Conservation (phyloP, 1,140 invertebrate genomes). For the Microplitis mediator region DNA sequence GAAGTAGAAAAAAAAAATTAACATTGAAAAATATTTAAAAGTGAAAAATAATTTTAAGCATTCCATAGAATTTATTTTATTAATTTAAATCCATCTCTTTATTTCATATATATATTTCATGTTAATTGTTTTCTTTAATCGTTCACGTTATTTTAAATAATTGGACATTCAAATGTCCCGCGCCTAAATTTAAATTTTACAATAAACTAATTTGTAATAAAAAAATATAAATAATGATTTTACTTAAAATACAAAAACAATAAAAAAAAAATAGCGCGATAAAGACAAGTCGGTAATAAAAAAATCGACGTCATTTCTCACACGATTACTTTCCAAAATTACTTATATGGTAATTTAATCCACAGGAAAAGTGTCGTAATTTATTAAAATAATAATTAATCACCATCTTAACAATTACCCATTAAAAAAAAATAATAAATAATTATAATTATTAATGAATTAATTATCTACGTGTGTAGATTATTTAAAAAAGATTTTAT, state of each 20-base stretch:
- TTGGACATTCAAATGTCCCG: constrained; percentile 40
- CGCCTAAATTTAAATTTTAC: constrained; percentile 15
- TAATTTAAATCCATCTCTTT: neutral
- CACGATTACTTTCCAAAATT: constrained; percentile 48
- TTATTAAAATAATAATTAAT: neutral
- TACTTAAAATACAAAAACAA: constrained; percentile 26
- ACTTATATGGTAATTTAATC: constrained; percentile 39
- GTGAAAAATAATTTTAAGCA: constrained; percentile 40
- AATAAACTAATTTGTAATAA: constrained; percentile 1
- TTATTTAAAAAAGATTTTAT: constrained; percentile 49
- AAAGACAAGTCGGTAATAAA: neutral
- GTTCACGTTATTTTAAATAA: constrained; percentile 12
- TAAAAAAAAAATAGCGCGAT: constrained; percentile 27
- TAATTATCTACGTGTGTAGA: constrained; percentile 42
- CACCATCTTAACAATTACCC: too few relatives aligned
- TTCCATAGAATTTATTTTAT: constrained; percentile 48
- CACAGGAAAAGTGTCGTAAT: constrained; percentile 41
- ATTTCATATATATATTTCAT: constrained; percentile 14
- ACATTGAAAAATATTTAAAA: constrained; percentile 2
- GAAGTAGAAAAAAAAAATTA: neutral
- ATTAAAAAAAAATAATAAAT: constrained; percentile 10
- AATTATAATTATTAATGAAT: constrained; percentile 12
- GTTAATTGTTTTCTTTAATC: constrained; percentile 38
- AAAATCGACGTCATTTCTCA: neutral
- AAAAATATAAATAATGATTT: too few relatives aligned